Evolutionary conservation across 2,888 invertebrate species (phyloP), one percentile per base, ranked within the genome.

Genomic region (Phyllotreta cruciferae): DNA sequence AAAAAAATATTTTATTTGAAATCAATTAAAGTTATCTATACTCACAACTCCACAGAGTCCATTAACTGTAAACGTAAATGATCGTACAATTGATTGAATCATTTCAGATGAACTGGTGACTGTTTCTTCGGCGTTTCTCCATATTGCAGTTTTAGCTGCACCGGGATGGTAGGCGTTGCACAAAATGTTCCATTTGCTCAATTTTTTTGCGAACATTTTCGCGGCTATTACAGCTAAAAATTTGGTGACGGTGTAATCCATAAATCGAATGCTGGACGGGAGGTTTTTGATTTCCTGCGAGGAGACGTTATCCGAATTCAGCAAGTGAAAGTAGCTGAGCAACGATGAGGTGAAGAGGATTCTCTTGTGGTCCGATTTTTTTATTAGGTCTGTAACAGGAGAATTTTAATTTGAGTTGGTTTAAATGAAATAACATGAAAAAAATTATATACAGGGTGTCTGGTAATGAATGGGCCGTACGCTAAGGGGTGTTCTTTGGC

Each of bases 321-420:
- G 9, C 3, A 56, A 3, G 13, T 56, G 56, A 3, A 45, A 10
- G 13, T 36, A 45, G 8, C 34, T 6, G 8, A 58, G 1, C 35
- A n/a, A 5, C 0, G 70, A 70, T 35, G 58, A 55, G 1, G 70
- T 70, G 42, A 67, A 70, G n/a, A 70, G 54, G 39, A 70, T 54
- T 37, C 67, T 41, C 2, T 69, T 65, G 3, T 62, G 35, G 13
- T 44, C 8, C 0, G 66, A 63, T 47, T 66, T 65, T 50, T 68
- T 68, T 38, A 70, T 38, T 14, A 68, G 49, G 56, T 66, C 69
- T 66, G 47, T 1, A 45, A 56, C 35, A 56, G 35, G 10, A 24
- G 2, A 4, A 24, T 24, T 1, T 24, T 24, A 1, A 24, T 24
- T 24, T 24, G 24, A n/a, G n/a, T n/a, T 24, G 24, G n/a, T n/a